Conservation (phyloP, 2,113 vertebrate genomes). For the Sebastes fasciatus region DNA sequence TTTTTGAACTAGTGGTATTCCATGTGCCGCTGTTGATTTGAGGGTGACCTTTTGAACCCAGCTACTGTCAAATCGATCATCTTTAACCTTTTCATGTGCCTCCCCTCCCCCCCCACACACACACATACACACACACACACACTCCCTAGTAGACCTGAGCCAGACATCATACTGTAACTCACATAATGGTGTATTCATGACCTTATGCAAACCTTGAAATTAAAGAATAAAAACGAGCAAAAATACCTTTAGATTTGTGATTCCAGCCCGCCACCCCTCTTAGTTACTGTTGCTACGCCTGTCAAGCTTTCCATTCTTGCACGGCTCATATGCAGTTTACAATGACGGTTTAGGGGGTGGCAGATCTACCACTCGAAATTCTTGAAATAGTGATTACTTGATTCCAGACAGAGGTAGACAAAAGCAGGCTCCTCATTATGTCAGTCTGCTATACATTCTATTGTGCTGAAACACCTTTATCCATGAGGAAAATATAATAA, state of each 20-base stretch:
- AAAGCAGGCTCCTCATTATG: background rate
- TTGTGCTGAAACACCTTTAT: background rate
- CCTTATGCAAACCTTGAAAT: slow-evolving; percentile 48
- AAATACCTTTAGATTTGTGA: slow-evolving; percentile 21
- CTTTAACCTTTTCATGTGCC: slow-evolving; percentile 73
- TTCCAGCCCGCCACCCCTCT: background rate
- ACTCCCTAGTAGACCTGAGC: slow-evolving; percentile 25
- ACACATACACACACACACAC: no score
- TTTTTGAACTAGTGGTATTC: slow-evolving; percentile 58
- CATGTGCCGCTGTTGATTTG: slow-evolving; percentile 65
- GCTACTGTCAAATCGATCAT: slow-evolving; percentile 74
- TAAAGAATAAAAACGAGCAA: slow-evolving; percentile 26
- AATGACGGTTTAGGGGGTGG: background rate
- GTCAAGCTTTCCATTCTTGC: background rate
- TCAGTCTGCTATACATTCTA: background rate
- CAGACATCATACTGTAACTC: slow-evolving; percentile 44
- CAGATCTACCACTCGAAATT: no score
- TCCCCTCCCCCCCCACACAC: background rate
- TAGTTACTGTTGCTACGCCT: background rate
- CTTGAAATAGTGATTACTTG: background rate
- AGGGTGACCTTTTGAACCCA: slow-evolving; percentile 74
- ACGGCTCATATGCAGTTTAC: background rate
- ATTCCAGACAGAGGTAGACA: background rate
- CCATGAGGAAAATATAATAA: background rate
- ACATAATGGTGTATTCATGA: slow-evolving; percentile 50